Evolutionary conservation across 2,113 vertebrate species (phyloP).

Genomic region (Micromys minutus): DNA sequence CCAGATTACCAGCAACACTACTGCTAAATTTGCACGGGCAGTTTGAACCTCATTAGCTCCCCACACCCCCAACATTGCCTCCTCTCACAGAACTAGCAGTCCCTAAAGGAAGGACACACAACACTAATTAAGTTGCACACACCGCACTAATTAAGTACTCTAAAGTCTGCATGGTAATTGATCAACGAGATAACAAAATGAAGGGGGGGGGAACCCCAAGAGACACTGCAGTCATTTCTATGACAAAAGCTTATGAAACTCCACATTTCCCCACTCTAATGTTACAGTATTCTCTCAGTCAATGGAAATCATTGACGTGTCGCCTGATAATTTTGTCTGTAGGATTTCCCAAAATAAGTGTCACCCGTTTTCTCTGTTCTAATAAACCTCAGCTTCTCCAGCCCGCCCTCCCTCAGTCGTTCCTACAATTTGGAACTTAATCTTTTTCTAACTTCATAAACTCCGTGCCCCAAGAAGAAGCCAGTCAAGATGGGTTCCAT

Average conservation of each 20-base stretch:
- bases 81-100: neutral
- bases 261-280: neutral
- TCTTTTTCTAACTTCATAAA: neutral
- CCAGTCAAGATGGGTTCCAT: neutral
- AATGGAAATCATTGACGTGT: neutral
- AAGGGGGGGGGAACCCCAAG: neutral
- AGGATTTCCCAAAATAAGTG: constrained; percentile 37
- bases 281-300: neutral
- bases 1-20: constrained; percentile 10
- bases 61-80: neutral
- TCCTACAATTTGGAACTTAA: neutral
- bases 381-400: neutral
- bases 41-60: neutral
- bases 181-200: neutral
- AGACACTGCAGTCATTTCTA: neutral
- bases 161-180: neutral
- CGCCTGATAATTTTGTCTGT: constrained; percentile 41
- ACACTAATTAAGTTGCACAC: neutral
- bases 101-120: neutral
- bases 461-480: neutral
- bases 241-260: neutral
- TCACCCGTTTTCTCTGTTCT: neutral
- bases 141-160: neutral
- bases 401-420: neutral
- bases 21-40: neutral